Evolutionary conservation across 2,113 vertebrate genomes (phyloP).

Genomic region (Eublepharis macularius): DNA sequence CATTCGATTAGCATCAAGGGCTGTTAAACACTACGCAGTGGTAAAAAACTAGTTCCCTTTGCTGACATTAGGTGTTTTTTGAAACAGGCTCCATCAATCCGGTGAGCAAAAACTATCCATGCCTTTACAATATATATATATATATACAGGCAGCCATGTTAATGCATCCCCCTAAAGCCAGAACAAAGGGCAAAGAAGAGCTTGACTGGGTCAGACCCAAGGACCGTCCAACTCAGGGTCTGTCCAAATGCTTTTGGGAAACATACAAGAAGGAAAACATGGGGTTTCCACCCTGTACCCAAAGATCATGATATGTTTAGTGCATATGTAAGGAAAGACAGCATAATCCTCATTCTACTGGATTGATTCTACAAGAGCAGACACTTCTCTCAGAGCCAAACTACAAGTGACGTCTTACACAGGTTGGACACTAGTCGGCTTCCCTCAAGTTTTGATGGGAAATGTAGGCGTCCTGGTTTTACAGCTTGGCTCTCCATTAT

Average conservation of each 20-base stretch:
- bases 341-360: too few relatives aligned
- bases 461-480: too few relatives aligned
- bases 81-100: conserved; percentile 68
- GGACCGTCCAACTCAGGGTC: neutral
- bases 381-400: neutral
- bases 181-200: neutral
- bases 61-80: conserved; percentile 71
- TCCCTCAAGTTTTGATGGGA: too few relatives aligned
- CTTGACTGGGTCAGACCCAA: neutral
- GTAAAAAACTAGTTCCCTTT: conserved; percentile 76
- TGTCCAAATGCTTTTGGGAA: neutral
- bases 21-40: conserved; percentile 72
- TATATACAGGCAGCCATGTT: conserved; percentile 26
- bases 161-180: conserved; percentile 13
- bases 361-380: neutral
- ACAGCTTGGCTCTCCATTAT: too few relatives aligned
- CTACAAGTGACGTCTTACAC: too few relatives aligned
- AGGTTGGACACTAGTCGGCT: too few relatives aligned
- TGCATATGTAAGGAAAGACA: too few relatives aligned
- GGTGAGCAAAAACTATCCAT: conserved; percentile 60
- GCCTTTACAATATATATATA: conserved; percentile 8
- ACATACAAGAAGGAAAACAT: neutral
- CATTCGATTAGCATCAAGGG: conserved; percentile 74
- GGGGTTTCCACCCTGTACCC: neutral
- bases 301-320: too few relatives aligned